These are phyloP conservation scores for Crambe crambe DNA, from an alignment of 37 sponge, comb jelly and placozoan genomes.

Conservation along the genomic window DNA sequence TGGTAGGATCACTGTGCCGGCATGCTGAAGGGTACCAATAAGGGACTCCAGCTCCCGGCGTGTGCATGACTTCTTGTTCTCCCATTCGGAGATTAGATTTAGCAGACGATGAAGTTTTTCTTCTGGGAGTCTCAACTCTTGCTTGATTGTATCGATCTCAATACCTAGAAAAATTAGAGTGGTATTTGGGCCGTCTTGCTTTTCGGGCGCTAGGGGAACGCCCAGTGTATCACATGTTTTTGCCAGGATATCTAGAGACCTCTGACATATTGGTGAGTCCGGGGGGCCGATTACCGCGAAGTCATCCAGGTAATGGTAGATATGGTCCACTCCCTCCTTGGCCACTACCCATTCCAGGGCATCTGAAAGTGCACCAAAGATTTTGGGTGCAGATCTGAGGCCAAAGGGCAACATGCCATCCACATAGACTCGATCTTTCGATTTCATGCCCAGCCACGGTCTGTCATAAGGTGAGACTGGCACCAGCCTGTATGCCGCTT, in stretches of 20 bases:
- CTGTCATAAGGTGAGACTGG: conserved; percentile 3
- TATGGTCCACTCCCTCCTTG: no score
- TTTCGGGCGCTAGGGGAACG: conserved; percentile 5
- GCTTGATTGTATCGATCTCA: conserved; percentile 1
- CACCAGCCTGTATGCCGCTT: conserved; percentile 39
- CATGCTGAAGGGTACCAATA: conserved; percentile 21
- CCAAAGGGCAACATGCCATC: no score
- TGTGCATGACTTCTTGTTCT: not conserved
- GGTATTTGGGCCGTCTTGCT: conserved; percentile 12
- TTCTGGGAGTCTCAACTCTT: not conserved
- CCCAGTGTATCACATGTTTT: not conserved
- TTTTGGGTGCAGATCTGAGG: conserved; percentile 32
- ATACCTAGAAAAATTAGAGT: not conserved
- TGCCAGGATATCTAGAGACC: not conserved
- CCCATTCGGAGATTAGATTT: not conserved
- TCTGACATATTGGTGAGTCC: not conserved
- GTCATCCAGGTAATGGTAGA: no score
- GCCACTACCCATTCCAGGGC: conserved; percentile 18
- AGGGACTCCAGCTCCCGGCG: no score
- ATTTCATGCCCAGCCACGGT: conserved; percentile 20
- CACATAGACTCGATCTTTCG: no score
- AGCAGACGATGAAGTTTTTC: not conserved
- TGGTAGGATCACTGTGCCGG: conserved; percentile 29
- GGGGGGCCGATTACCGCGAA: conserved; percentile 30
- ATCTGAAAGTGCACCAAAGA: conserved; percentile 35